Evolutionary conservation across 2,797 vertebrate species (phyloP).

Genomic region (Carcharodon carcharias): DNA sequence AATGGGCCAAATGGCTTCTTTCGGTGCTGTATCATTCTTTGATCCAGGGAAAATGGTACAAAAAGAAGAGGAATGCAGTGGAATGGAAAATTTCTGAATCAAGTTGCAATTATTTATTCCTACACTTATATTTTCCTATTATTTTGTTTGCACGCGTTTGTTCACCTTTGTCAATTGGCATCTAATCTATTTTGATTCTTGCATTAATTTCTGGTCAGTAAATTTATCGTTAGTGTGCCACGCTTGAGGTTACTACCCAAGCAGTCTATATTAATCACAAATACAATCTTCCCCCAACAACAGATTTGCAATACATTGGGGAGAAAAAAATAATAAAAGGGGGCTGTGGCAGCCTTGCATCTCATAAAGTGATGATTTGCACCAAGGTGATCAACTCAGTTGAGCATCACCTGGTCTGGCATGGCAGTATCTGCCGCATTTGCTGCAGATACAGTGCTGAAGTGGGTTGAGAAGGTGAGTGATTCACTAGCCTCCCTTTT

Average conservation of each 20-base stretch:
- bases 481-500: too few relatives aligned
- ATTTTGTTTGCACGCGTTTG: neutral
- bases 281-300: neutral
- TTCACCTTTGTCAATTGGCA: neutral
- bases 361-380: too few relatives aligned
- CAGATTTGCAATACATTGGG: neutral
- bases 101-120: neutral
- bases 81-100: neutral
- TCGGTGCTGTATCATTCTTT: neutral
- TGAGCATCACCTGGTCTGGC: too few relatives aligned
- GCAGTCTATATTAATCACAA: neutral
- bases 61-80: neutral
- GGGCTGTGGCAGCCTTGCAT: too few relatives aligned
- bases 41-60: neutral
- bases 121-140: neutral
- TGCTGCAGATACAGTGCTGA: too few relatives aligned
- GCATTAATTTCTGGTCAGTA: conserved; percentile 8
- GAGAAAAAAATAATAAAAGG: neutral
- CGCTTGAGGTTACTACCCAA: neutral
- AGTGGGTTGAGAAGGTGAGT: too few relatives aligned
- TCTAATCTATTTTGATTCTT: neutral
- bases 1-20: neutral
- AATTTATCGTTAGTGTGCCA: neutral
- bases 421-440: too few relatives aligned
- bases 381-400: too few relatives aligned